Conservation (phyloP, 2,888 invertebrate genomes). For the Scaptomyza tumidula region DNA sequence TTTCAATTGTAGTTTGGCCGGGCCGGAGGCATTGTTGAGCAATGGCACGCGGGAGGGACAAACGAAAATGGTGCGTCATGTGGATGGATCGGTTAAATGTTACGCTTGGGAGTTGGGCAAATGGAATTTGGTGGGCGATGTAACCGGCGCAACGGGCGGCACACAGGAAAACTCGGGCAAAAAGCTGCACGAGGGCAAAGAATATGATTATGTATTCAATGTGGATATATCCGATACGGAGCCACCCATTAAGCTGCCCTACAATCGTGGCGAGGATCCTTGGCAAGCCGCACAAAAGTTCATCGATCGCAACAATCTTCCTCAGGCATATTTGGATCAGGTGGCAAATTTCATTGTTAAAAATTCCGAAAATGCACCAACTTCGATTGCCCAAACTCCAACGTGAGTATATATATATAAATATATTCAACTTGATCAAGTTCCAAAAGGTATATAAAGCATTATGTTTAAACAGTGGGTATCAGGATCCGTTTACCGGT, state of each 20-base stretch:
- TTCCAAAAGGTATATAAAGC: background rate
- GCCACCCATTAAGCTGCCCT: conserved; percentile 95
- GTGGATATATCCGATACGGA: conserved; percentile 97
- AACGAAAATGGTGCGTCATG: conserved; percentile 91
- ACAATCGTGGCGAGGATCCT: conserved; percentile 95
- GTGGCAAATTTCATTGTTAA: conserved; percentile 96
- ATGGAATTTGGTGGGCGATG: conserved; percentile 96
- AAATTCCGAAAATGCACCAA: conserved; percentile 86
- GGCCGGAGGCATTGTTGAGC: conserved; percentile 89
- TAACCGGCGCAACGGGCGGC: conserved; percentile 91
- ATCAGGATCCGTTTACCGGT: conserved; percentile 89
- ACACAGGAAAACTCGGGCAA: conserved; percentile 89
- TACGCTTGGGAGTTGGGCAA: conserved; percentile 90
- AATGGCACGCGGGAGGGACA: conserved; percentile 93
- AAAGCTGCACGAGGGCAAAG: conserved; percentile 92
- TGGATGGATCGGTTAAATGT: conserved; percentile 89
- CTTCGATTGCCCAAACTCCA: conserved; percentile 41
- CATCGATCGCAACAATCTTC: conserved; percentile 92
- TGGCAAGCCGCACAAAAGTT: conserved; percentile 96
- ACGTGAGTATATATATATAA: conserved; percentile 50
- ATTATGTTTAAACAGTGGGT: conserved; percentile 75
- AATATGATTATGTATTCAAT: conserved; percentile 97
- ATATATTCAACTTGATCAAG: background rate
- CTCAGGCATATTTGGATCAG: conserved; percentile 94
- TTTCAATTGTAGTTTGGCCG: conserved; percentile 90